Evolutionary conservation across 1,140 invertebrate species (phyloP).

Genomic region (Spodoptera frugiperda): DNA sequence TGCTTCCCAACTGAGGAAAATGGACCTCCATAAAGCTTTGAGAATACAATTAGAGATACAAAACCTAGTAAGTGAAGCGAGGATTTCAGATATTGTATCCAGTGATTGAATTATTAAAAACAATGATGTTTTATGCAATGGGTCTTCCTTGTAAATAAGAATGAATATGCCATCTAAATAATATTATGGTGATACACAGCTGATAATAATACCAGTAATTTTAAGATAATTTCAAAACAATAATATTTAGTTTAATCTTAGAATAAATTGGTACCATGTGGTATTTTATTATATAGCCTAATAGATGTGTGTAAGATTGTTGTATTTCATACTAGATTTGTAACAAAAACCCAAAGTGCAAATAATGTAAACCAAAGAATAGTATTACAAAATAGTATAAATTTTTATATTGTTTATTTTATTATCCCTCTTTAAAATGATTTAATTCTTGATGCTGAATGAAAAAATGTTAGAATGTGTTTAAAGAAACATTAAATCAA

Average conservation of each 20-base stretch:
- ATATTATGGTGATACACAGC: too few relatives aligned
- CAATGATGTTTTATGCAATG: too few relatives aligned
- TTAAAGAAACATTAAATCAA: too few relatives aligned
- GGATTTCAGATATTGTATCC: conserved; percentile 58
- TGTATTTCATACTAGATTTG: neutral
- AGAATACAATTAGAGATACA: conserved; percentile 72
- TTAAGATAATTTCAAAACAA: too few relatives aligned
- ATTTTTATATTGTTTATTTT: neutral
- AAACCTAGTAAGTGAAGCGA: conserved; percentile 68
- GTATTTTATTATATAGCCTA: neutral
- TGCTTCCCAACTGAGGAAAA: conserved; percentile 69
- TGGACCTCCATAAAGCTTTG: conserved; percentile 69
- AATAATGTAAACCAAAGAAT: conserved; percentile 26
- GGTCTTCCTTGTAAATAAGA: too few relatives aligned
- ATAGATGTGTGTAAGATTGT: neutral
- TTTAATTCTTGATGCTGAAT: too few relatives aligned
- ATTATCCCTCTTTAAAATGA: too few relatives aligned
- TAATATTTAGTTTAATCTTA: too few relatives aligned
- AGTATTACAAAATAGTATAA: neutral
- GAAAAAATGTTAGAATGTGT: too few relatives aligned
- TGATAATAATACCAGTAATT: too few relatives aligned
- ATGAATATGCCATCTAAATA: too few relatives aligned
- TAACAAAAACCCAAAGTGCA: conserved; percentile 14
- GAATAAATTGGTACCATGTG: neutral
- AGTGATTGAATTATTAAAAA: conserved; percentile 16